Conservation (phyloP, 2,113 vertebrate species). For the Rhinopomastus cyanomelas region DNA sequence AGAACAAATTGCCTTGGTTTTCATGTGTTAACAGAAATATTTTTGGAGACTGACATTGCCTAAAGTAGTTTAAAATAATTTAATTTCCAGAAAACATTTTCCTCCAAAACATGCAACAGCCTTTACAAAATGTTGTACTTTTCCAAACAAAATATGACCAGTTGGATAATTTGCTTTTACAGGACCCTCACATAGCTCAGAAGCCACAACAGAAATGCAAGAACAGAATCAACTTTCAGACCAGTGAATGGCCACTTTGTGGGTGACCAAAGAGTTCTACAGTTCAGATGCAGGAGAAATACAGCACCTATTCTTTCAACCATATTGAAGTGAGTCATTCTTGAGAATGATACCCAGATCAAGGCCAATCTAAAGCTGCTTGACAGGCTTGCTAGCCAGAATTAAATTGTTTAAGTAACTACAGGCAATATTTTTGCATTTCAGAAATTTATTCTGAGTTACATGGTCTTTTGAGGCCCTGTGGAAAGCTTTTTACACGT, state of each 20-base stretch:
- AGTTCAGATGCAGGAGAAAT: neutral
- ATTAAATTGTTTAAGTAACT: neutral
- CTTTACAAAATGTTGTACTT: neutral
- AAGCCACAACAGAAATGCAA: neutral
- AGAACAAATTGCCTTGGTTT: conserved; percentile 32
- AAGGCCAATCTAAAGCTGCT: neutral
- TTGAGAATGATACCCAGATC: neutral
- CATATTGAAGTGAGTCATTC: neutral
- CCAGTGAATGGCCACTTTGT: neutral
- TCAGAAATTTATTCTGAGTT: neutral
- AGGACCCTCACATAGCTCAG: neutral
- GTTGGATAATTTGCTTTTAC: neutral
- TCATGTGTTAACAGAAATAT: neutral
- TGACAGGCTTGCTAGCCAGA: neutral
- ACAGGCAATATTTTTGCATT: neutral
- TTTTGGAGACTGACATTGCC: neutral
- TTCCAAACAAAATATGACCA: neutral
- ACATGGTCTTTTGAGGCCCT: neutral
- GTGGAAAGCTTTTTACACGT: neutral
- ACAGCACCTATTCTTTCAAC: neutral
- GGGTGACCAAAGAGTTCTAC: neutral
- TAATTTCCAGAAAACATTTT: neutral
- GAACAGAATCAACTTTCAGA: neutral
- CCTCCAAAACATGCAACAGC: neutral
- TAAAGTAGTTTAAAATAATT: neutral